phyloP scores from a whole-genome alignment of 2,888 invertebrate species.

The Troilus luridus region DNA sequence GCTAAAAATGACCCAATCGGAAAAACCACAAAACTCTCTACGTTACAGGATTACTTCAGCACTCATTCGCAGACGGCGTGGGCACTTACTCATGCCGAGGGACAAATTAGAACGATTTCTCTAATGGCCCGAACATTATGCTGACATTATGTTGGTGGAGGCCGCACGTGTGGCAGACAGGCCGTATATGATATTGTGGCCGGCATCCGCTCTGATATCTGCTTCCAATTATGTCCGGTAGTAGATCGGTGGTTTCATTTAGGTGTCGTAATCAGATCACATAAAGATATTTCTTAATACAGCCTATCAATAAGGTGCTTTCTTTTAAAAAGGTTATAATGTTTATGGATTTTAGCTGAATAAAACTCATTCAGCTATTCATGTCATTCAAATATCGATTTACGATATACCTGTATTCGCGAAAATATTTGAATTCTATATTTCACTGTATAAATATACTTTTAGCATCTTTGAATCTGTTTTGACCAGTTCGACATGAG shows the following conservation, averaged over 20 bases:
- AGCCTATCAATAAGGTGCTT: neutral
- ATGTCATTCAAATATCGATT: too few relatives aligned
- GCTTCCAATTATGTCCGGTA: neutral
- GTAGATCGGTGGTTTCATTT: neutral
- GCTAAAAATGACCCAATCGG: neutral
- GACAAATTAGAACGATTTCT: conserved; percentile 46
- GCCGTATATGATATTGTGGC: conserved; percentile 44
- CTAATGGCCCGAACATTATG: conserved; percentile 36
- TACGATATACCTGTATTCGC: too few relatives aligned
- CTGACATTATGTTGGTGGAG: conserved; percentile 18
- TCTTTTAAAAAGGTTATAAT: neutral
- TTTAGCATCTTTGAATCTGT: too few relatives aligned
- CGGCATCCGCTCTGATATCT: neutral
- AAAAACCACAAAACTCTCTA: neutral
- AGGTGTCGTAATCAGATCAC: neutral
- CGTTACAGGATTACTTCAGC: neutral
- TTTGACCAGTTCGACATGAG: too few relatives aligned
- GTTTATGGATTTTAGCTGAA: too few relatives aligned
- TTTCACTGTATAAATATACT: too few relatives aligned
- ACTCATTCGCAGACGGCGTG: neutral
- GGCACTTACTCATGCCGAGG: neutral
- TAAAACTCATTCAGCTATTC: too few relatives aligned
- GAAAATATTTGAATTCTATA: too few relatives aligned
- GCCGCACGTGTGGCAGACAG: neutral
- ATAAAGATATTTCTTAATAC: neutral